Evolutionary conservation across 2,888 invertebrate species (phyloP).

Genomic region (Tuberolachnus salignus): DNA sequence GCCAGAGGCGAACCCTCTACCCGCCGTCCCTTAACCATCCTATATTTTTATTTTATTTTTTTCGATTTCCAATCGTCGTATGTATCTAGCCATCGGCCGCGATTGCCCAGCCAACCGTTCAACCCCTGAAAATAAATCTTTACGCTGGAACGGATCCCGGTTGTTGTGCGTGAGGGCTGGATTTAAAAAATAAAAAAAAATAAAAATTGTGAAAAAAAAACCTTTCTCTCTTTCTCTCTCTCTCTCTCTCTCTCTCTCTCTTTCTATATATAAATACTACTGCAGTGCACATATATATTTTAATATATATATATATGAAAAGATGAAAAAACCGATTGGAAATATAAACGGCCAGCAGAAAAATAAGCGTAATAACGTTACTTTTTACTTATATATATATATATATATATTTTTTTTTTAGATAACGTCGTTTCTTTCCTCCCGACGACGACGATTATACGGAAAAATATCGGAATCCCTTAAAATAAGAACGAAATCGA

Average conservation of each 20-base stretch:
- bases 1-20: conserved; percentile 51
- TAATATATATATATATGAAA: conserved; percentile 20
- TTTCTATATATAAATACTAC: neutral
- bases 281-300: neutral
- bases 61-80: conserved; percentile 56
- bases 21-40: conserved; percentile 47
- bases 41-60: conserved; percentile 22
- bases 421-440: conserved; percentile 23
- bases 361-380: conserved; percentile 56
- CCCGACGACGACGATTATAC: conserved; percentile 10
- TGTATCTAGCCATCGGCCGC: conserved; percentile 56
- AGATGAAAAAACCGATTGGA: conserved; percentile 38
- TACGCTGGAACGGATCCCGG: conserved; percentile 56
- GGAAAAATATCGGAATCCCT: conserved; percentile 11
- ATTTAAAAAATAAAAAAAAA: conserved; percentile 54
- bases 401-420: conserved; percentile 33
- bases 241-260: too few relatives aligned
- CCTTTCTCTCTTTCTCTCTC: too few relatives aligned
- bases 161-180: conserved; percentile 54
- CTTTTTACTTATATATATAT: conserved; percentile 19
- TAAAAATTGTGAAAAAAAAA: conserved; percentile 27
- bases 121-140: conserved; percentile 57
- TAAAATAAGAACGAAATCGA: neutral
- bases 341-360: conserved; percentile 50
- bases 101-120: conserved; percentile 56